phyloP scores from a whole-genome alignment of 2,888 invertebrate species.

The Stenodema calcarata region DNA sequence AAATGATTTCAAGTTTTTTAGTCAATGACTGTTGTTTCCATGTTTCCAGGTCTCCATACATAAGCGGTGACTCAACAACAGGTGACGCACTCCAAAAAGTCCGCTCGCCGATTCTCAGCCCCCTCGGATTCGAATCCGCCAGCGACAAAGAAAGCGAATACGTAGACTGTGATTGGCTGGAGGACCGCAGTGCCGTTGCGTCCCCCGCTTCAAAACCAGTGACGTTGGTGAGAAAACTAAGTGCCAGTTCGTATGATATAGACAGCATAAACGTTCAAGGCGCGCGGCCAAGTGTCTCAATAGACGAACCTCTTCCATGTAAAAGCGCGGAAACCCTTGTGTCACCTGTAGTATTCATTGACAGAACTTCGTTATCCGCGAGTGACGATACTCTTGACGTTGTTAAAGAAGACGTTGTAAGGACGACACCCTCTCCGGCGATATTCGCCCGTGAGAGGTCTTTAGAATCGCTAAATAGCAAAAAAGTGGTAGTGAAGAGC shows the following conservation, averaged over 20 bases:
- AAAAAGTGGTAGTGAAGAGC: conserved; percentile 44
- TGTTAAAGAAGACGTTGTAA: conserved; percentile 44
- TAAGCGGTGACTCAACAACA: conserved; percentile 17
- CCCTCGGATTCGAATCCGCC: conserved; percentile 52
- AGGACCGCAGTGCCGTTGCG: conserved; percentile 45
- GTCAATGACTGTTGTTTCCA: not conserved
- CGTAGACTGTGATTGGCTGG: conserved; percentile 54
- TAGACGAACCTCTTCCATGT: conserved; percentile 12
- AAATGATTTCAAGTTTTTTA: not conserved
- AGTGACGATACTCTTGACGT: conserved; percentile 52
- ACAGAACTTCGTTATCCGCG: conserved; percentile 50
- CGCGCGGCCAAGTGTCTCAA: conserved; percentile 18
- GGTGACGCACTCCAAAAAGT: conserved; percentile 9
- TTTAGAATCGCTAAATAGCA: conserved; percentile 54
- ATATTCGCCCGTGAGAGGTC: conserved; percentile 52
- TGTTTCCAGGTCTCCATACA: conserved; percentile 53
- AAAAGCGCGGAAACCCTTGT: conserved; percentile 31
- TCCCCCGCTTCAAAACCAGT: conserved; percentile 46
- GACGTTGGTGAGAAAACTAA: conserved; percentile 38
- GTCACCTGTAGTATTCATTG: conserved; percentile 14
- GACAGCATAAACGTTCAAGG: conserved; percentile 9
- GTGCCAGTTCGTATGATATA: conserved; percentile 46
- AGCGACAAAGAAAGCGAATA: conserved; percentile 55
- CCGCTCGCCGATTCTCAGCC: conserved; percentile 49
- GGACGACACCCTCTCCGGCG: conserved; percentile 4